These are phyloP conservation scores for Dicaeum eximium DNA, from an alignment of 2,113 vertebrate genomes.

Conservation along the genomic window DNA sequence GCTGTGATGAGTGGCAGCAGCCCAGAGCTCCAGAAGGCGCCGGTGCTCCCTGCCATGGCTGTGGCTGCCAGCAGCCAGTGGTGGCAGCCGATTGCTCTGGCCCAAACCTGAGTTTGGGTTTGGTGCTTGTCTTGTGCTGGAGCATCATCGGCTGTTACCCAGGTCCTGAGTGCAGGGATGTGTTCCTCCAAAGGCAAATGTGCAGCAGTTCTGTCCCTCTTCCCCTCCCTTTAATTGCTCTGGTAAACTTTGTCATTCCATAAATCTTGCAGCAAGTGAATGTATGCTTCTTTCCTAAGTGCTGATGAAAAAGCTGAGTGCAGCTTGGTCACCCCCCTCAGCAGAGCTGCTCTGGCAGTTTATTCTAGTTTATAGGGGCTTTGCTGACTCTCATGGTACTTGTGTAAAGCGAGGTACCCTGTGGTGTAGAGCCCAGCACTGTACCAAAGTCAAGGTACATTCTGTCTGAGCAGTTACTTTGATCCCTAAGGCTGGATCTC, in stretches of 20 bases:
- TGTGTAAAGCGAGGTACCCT: accelerated
- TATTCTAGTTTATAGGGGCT: not conserved
- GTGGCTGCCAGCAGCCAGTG: not conserved
- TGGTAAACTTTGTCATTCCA: not conserved
- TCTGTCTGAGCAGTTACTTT: conserved; percentile 29
- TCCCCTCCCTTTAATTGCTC: not conserved
- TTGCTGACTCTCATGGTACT: not conserved
- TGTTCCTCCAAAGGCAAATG: not conserved
- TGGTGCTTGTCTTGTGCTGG: not conserved
- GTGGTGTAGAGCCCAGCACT: not conserved
- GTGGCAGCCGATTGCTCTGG: not conserved
- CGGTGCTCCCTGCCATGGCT: not conserved
- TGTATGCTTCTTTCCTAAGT: not conserved
- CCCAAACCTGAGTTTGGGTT: not conserved
- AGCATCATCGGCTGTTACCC: not conserved
- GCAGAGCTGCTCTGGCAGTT: not conserved
- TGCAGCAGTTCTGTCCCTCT: not conserved
- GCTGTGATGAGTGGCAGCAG: not conserved
- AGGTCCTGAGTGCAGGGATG: accelerated
- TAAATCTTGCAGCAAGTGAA: not conserved
- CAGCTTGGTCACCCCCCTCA: not conserved
- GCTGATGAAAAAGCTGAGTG: not conserved
- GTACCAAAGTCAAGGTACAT: not conserved
- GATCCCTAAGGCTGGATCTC: conserved; percentile 40
- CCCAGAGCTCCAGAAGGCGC: not conserved